Evolutionary conservation across 2,797 vertebrate genomes (phyloP).

Genomic region (Brachymystax lenok): DNA sequence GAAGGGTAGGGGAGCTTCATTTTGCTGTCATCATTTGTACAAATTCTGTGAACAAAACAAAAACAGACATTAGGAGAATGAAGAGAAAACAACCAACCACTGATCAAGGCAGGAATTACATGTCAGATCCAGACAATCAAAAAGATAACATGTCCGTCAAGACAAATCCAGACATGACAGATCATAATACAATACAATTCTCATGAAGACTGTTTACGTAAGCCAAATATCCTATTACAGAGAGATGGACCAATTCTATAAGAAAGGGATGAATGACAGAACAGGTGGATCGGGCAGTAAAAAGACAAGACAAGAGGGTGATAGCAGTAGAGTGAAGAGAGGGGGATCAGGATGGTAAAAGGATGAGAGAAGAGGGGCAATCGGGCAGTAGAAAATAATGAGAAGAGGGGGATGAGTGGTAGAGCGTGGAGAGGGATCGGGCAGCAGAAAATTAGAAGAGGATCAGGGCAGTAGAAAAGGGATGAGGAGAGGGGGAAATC

Average conservation of each 20-base stretch:
- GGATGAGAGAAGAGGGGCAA: background rate
- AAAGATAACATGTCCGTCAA: background rate
- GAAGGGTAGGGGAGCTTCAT: constrained; percentile 82
- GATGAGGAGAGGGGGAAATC: background rate
- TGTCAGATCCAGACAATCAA: background rate
- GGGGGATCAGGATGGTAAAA: background rate
- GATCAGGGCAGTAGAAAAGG: background rate
- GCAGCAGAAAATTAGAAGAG: too few relatives aligned
- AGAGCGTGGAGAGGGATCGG: too few relatives aligned
- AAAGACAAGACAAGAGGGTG: background rate
- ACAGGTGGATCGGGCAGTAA: background rate
- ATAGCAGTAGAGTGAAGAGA: too few relatives aligned
- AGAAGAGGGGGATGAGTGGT: background rate
- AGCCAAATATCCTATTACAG: constrained; percentile 7
- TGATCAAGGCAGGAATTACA: background rate
- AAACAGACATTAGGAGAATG: background rate
- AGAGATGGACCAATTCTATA: constrained; percentile 20
- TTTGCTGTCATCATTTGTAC: constrained; percentile 99
- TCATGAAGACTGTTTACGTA: constrained; percentile 16
- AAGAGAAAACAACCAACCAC: background rate
- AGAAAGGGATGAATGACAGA: background rate
- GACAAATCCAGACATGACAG: background rate
- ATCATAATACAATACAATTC: background rate
- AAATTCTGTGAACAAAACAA: constrained; percentile 71
- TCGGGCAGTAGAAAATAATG: too few relatives aligned